These are phyloP conservation scores for Heteromormyrus szaboi DNA, from an alignment of 2,797 vertebrate genomes.

Conservation along the genomic window DNA sequence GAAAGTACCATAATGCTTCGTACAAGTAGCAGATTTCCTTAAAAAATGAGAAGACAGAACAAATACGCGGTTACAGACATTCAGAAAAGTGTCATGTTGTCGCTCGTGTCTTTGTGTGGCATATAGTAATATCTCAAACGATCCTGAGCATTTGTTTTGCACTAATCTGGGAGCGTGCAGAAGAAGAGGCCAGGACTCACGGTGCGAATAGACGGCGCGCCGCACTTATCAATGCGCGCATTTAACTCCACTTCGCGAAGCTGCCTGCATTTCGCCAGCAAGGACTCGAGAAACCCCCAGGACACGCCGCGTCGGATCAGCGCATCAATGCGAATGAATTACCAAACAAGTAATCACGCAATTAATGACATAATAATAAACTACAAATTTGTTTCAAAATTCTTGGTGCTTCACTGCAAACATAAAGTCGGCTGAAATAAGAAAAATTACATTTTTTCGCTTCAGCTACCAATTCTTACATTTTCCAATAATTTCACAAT, in stretches of 20 bases:
- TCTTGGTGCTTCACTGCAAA: background rate
- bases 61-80: background rate
- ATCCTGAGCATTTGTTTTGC: background rate
- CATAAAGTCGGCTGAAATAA: background rate
- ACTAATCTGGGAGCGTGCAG: background rate
- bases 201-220: background rate
- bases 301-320: background rate
- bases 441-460: background rate
- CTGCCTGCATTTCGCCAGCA: background rate
- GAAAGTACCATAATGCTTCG: background rate
- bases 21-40: background rate
- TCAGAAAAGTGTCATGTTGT: background rate
- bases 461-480: background rate
- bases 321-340: background rate
- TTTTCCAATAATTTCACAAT: background rate
- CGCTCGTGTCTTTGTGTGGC: background rate
- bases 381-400: background rate
- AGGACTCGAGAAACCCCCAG: background rate
- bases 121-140: background rate
- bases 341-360: background rate
- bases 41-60: background rate
- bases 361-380: background rate
- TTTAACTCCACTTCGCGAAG: background rate
- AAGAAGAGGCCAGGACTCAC: background rate
- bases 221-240: background rate